Base-by-base conservation (phyloP, 2,888 invertebrate species). In the Drosophila demipolita region DNA sequence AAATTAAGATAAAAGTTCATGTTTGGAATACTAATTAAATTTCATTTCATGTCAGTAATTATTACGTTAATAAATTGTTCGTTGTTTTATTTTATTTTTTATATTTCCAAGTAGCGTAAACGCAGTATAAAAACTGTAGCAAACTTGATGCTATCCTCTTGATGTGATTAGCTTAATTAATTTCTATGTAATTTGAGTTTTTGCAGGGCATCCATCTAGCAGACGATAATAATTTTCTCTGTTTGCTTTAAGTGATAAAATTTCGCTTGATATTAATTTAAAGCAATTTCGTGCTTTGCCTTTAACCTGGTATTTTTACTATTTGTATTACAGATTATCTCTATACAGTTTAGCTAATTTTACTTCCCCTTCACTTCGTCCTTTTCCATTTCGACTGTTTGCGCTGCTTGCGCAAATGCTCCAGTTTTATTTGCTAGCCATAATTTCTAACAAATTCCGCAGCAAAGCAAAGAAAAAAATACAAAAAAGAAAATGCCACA, bases 361-460 rank as follows among this genome's bases (percentile, higher is more conserved):
- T 1, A 65, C 17, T 60, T 55, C 54, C 52, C 52, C 29, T 50
- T 55, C 26, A 9, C 32, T 20, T 36, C 40, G 35, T 57, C 53
- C 29, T 55, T 55, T 20, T 15, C 3, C 40, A 66, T 75, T 40
- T 50, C 15, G 29, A 11, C 36, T 69, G 49, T 55, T 40, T 23
- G 57, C 29, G 63, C 48, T 40, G 32, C 42, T 36, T 33, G 36
- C 50, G 20, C 36, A 68, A 59, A 53, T 23, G 48, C 11, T 38
- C 23, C 20, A 50, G 40, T 55, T 50, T 65, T 64, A 66, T 70
- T 68, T 78, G 66, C 60, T 53, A 15, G 54, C 23, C 38, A 72
- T 72, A 66, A 70, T 54, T 71, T 75, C 36, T 36, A 57, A 50
- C 68, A 49, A 72, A 73, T 76, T 70, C 32, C 69, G 33, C 45